Evolutionary conservation across 1,140 invertebrate species (phyloP), one percentile per base, ranked within the genome.

Genomic region (Amphibalanus amphitrite): DNA sequence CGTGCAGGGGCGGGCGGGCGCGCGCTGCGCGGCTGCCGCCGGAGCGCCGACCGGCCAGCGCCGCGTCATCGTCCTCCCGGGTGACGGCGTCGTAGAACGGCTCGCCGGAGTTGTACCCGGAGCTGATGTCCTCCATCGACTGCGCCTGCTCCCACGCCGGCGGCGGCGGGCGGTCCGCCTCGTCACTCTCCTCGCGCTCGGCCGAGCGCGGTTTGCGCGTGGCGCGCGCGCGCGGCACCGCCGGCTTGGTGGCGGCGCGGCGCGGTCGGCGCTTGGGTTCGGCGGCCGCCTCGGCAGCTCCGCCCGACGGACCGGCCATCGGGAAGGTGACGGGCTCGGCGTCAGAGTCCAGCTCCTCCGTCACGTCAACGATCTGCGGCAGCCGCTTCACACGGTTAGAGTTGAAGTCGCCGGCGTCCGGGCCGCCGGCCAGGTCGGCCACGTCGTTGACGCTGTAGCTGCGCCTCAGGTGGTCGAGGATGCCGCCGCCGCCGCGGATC

Each of bases 401-500:
- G 71, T 77, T 77, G 69, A 73, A 70, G 69, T 77, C 75, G 23
- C 74, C 75, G 72, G 79, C 79, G 25, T 64, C 72, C 10, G 47
- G 1, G 47, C 33, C 33, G 33, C 4, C 33, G 33, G 33, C 33
- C 33, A 84, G 83, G 75, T 84, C 85, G 29, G 85, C 86, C 71
- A 96, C 81, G 82, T 95, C 93, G 75, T 90, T 92, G 67, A 94
- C 84, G 80, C 92, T 94, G 81, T 95, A 95, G 78, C 91, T 94
- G 77, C 91, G 90, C 75, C 87, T 85, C 69, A 96, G 82, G 76
- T 95, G 93, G 78, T 92, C 91, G 69, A 93, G 90, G 74, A 96
- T 80, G 71, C 91, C 92, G 67, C 90, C 90, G 73, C 93, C 92
- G 72, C 92, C 90, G 26, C 26, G 26, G 26, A 67, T 26, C 65